phyloP scores from a whole-genome alignment of 2,113 vertebrate genomes.

The Thamnophis sirtalis region DNA sequence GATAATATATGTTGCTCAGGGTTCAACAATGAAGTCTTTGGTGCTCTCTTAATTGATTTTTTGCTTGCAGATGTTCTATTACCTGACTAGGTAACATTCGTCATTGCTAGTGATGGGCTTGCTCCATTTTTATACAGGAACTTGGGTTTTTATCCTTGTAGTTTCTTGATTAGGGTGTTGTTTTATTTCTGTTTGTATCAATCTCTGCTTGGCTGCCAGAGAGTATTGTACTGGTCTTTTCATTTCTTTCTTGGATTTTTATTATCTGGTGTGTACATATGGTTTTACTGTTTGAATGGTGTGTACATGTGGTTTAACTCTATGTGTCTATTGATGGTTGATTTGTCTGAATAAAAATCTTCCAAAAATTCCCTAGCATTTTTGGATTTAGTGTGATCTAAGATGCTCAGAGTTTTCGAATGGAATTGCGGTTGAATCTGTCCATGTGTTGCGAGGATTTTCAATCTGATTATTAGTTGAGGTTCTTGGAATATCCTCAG shows the following conservation, averaged over 20 bases:
- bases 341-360: neutral
- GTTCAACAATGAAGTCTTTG: neutral
- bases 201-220: neutral
- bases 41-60: neutral
- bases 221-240: neutral
- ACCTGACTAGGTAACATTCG: neutral
- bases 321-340: neutral
- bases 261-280: neutral
- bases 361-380: neutral
- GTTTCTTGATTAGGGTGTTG: neutral
- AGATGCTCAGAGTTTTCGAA: neutral
- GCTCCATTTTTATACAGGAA: neutral
- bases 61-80: neutral
- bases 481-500: neutral
- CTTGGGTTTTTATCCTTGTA: neutral
- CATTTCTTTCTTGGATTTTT: neutral
- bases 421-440: neutral
- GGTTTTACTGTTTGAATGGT: neutral
- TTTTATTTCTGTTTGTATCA: neutral
- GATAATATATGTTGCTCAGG: neutral
- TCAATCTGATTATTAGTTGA: neutral
- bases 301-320: neutral
- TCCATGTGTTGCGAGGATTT: neutral
- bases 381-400: neutral
- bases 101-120: neutral